Evolutionary conservation across 2,797 vertebrate genomes (phyloP).

Genomic region (Choloepus didactylus): DNA sequence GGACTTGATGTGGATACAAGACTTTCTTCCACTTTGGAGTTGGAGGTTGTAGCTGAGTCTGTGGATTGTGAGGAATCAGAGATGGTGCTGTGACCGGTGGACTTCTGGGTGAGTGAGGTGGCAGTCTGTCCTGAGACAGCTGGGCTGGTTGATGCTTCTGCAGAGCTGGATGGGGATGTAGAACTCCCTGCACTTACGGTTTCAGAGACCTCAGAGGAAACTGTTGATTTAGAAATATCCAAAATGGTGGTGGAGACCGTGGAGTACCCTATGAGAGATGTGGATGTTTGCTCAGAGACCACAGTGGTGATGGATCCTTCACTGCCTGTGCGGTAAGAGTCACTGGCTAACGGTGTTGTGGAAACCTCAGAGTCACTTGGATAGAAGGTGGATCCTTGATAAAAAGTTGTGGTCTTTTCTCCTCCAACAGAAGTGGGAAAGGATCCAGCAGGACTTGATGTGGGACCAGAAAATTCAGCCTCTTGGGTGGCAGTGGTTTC

Average conservation of each 20-base stretch:
- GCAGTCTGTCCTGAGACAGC: not conserved
- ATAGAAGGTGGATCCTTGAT: not conserved
- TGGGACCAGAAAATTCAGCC: too few relatives aligned
- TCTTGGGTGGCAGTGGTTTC: too few relatives aligned
- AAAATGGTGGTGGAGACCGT: not conserved
- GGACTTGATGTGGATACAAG: not conserved
- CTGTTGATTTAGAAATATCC: not conserved
- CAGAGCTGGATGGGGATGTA: too few relatives aligned
- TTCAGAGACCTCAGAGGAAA: not conserved
- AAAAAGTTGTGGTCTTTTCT: too few relatives aligned
- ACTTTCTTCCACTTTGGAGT: not conserved
- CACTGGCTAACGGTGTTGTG: not conserved
- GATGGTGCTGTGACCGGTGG: not conserved
- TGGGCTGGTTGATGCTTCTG: too few relatives aligned
- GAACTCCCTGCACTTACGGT: too few relatives aligned
- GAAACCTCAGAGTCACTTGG: not conserved
- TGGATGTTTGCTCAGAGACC: not conserved
- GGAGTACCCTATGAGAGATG: not conserved
- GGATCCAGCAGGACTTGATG: too few relatives aligned
- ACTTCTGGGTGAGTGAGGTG: too few relatives aligned
- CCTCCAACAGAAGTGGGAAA: accelerated
- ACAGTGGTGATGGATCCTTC: not conserved
- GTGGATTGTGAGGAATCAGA: not conserved
- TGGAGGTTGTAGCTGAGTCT: not conserved
- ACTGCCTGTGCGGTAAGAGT: not conserved